Evolutionary conservation across 2,113 vertebrate species (phyloP), one percentile per base, ranked within the genome.

Genomic region (Catharus bicknelli): DNA sequence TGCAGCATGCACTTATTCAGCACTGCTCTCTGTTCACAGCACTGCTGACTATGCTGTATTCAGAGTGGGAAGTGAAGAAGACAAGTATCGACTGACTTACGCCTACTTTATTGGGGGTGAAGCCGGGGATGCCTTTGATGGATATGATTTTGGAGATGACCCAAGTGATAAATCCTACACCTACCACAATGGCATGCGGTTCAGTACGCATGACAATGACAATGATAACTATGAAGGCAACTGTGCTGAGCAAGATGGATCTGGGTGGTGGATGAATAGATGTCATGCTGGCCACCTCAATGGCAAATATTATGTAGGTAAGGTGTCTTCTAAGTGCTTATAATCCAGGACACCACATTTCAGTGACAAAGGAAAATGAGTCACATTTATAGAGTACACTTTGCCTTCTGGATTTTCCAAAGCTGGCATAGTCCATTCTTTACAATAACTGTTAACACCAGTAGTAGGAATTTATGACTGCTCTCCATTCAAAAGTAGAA

Each of bases 221-320:
- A 99, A 99, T 4, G 99, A 99, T 92, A 98, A 96, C 19, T 99
- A 91, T 15, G 85, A 96, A 0, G 98, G 98, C 57, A 99, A 99
- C 97, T 99, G 99, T 86, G 99, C 99, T 30, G 83, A 95, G 55
- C 98, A 99, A 96, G 99, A 99, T 7, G 98, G 98, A 40, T 99
- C 99, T 16, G 99, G 99, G 13, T 99, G 99, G 99, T 99, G 99
- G 99, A 99, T 99, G 99, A 99, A 99, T 67, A 98, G 97, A 48
- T 99, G 99, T 45, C 99, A 99, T 5, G 99, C 99, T 59, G 99
- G 95, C 61, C 98, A 99, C 92, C 98, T 99, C 93, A 99, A 99
- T 14, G 99, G 99, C 86, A 96, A 98, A 98, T 99, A 99, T 89
- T 99, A 99, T 87, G 42, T 21, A 95, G 98, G 98, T 98, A 95